Evolutionary conservation across 2,113 vertebrate species (phyloP).

Genomic region (Aspiorhynchus laticeps): DNA sequence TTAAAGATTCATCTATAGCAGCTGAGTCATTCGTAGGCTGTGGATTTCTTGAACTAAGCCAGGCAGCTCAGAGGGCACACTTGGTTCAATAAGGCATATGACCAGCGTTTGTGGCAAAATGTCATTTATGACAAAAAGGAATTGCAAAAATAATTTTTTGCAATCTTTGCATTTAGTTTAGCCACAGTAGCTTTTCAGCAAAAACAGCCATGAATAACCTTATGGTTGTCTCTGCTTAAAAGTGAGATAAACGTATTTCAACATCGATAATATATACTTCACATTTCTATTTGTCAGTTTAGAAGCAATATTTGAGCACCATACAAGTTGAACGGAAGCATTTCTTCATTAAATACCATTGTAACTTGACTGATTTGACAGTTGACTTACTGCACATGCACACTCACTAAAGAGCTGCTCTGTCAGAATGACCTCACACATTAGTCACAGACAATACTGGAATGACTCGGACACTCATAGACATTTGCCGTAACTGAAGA

Average conservation of each 20-base stretch:
- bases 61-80: slow-evolving; percentile 12
- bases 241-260: background rate
- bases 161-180: background rate
- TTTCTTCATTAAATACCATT: background rate
- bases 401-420: slow-evolving; percentile 6
- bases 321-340: too few species aligned
- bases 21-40: slow-evolving; percentile 19
- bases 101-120: background rate
- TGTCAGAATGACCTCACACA: slow-evolving; percentile 26
- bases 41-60: slow-evolving; percentile 5
- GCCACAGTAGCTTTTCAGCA: background rate
- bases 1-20: slow-evolving; percentile 27
- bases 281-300: background rate
- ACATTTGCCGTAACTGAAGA: slow-evolving; percentile 19
- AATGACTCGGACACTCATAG: background rate
- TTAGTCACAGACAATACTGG: slow-evolving; percentile 32
- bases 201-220: background rate
- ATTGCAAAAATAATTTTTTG: background rate
- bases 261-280: background rate
- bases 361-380: background rate
- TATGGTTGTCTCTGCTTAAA: background rate
- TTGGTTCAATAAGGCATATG: background rate
- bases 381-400: background rate
- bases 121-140: background rate
- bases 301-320: background rate